Evolutionary conservation across 2,888 invertebrate species (phyloP).

Genomic region (Nomada ferruginata): DNA sequence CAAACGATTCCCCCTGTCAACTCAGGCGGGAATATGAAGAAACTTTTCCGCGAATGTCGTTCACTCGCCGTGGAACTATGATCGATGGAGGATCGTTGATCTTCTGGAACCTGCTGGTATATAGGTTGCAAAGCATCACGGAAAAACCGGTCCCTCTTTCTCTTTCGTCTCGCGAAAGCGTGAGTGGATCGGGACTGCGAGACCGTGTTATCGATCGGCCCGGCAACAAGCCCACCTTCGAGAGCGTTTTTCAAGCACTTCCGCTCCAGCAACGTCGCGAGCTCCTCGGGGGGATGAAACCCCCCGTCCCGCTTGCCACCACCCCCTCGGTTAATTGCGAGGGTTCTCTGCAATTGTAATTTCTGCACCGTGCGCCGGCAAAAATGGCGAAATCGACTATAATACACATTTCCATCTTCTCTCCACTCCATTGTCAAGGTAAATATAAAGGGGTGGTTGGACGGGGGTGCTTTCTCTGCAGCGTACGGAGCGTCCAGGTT

Average conservation of each 20-base stretch:
- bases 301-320: neutral
- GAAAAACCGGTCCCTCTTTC: slow-evolving; percentile 65
- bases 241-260: slow-evolving; percentile 50
- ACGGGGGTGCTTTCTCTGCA: too few relatives aligned
- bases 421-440: too few relatives aligned
- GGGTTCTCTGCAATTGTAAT: slow-evolving; percentile 16
- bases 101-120: slow-evolving; percentile 56
- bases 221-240: slow-evolving; percentile 48
- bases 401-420: too few relatives aligned
- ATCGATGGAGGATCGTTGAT: slow-evolving; percentile 13
- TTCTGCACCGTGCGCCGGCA: neutral
- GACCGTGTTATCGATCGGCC: slow-evolving; percentile 58
- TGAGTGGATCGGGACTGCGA: slow-evolving; percentile 62
- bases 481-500: too few relatives aligned
- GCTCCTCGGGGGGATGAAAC: slow-evolving; percentile 6
- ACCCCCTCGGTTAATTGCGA: slow-evolving; percentile 35
- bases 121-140: slow-evolving; percentile 32
- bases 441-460: too few relatives aligned
- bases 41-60: too few relatives aligned
- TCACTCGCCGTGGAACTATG: neutral
- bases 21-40: too few relatives aligned
- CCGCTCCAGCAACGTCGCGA: slow-evolving; percentile 35
- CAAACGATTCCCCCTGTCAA: too few relatives aligned
- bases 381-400: too few relatives aligned
- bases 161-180: slow-evolving; percentile 69